Conservation (phyloP, 2,888 invertebrate species). For the Reticulitermes lucifugus region DNA sequence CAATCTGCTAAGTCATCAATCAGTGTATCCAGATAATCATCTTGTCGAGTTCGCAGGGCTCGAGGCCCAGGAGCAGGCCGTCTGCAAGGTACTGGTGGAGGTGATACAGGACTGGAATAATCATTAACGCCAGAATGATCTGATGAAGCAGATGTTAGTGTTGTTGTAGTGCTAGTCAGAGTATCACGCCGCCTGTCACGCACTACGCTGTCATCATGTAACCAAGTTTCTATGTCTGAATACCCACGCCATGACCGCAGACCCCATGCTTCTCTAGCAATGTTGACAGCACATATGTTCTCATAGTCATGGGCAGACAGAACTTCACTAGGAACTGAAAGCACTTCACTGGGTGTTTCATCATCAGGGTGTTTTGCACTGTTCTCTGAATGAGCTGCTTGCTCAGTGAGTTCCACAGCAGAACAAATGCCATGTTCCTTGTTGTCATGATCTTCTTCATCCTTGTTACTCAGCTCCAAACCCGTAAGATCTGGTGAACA, state of each 20-base stretch:
- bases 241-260: slow-evolving; percentile 75
- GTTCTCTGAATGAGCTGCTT: not conserved
- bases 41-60: slow-evolving; percentile 56
- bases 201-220: slow-evolving; percentile 72
- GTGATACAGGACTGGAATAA: slow-evolving; percentile 66
- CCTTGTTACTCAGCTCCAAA: slow-evolving; percentile 46
- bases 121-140: slow-evolving; percentile 61
- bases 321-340: slow-evolving; percentile 63
- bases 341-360: slow-evolving; percentile 51
- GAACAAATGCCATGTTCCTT: not conserved
- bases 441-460: not conserved
- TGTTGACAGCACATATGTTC: slow-evolving; percentile 74
- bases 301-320: slow-evolving; percentile 75
- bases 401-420: not conserved
- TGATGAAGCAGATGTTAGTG: slow-evolving; percentile 70
- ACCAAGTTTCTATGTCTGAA: slow-evolving; percentile 73
- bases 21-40: slow-evolving; percentile 69
- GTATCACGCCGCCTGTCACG: slow-evolving; percentile 67
- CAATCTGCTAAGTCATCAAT: slow-evolving; percentile 65
- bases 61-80: slow-evolving; percentile 37
- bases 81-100: slow-evolving; percentile 60
- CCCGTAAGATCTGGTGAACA: slow-evolving; percentile 68
- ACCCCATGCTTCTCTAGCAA: slow-evolving; percentile 74
- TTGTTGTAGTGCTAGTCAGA: slow-evolving; percentile 61
- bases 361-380: slow-evolving; percentile 32